These are phyloP conservation scores for Flabesymbios commensalis DNA, from an alignment of 2,888 invertebrate species.

Conservation along the genomic window DNA sequence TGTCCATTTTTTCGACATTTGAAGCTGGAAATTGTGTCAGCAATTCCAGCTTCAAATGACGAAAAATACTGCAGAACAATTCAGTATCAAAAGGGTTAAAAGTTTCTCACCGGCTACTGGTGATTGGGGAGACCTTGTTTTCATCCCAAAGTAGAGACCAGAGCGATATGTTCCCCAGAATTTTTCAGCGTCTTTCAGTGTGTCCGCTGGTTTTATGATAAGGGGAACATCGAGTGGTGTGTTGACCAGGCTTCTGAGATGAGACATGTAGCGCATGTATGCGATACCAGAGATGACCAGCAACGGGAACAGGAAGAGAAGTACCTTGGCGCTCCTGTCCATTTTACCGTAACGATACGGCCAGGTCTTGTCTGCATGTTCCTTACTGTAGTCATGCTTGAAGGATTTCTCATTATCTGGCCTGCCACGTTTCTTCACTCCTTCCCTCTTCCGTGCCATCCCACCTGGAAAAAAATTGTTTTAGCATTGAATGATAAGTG, in stretches of 20 bases:
- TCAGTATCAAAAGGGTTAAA: no score
- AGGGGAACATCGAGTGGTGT: conserved; percentile 28
- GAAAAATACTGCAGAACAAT: no score
- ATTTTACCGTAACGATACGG: conserved; percentile 23
- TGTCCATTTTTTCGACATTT: no score
- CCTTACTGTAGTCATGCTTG: conserved; percentile 22
- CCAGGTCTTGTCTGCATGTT: conserved; percentile 24
- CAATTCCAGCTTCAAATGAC: conserved; percentile 2
- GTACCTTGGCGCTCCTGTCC: conserved; percentile 20
- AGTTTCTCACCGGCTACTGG: conserved; percentile 76
- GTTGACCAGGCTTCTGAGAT: conserved; percentile 22
- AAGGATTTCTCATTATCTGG: conserved; percentile 2
- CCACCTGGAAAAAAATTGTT: no score
- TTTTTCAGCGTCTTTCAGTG: conserved; percentile 23
- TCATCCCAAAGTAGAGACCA: conserved; percentile 66
- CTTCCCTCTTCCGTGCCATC: no score
- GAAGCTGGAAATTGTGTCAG: not conserved
- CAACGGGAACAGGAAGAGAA: conserved; percentile 18
- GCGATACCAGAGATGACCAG: conserved; percentile 11
- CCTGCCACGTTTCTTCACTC: no score
- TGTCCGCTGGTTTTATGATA: conserved; percentile 17
- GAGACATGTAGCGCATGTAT: conserved; percentile 21
- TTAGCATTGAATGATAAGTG: no score
- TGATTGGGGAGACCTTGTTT: conserved; percentile 85
- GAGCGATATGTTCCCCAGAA: conserved; percentile 84